A percentile compares a stretch with the other conserved stretches of the same genome.
These are phyloP conservation scores for Zalophus californianus DNA, from an alignment of 2,797 vertebrate genomes.

Conservation along the genomic window DNA sequence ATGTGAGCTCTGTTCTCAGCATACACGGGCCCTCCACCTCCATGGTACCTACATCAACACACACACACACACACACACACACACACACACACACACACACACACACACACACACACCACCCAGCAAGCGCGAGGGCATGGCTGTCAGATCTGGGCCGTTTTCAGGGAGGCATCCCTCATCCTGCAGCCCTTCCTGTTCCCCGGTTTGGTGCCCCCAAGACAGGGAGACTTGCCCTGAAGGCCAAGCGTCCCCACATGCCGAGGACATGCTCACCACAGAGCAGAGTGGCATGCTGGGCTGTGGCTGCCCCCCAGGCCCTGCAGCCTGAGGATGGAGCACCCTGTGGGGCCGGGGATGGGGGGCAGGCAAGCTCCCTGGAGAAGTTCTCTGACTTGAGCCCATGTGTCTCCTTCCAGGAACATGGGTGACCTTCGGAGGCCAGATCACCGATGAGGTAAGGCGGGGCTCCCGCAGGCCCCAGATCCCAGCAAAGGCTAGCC, in stretches of 20 bases:
- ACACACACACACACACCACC: rapidly evolving
- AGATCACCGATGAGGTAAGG: conserved; percentile 99
- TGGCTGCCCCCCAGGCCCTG: background rate
- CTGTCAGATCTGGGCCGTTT: background rate
- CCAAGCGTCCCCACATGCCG: background rate
- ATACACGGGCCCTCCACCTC: background rate
- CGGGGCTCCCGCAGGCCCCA: rapidly evolving
- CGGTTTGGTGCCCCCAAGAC: background rate
- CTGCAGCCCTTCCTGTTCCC: background rate
- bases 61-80: background rate
- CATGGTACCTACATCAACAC: rapidly evolving
- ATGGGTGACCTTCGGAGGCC: conserved; percentile 99
- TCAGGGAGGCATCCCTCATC: rapidly evolving
- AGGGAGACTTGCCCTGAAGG: background rate
- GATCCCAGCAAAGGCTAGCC: background rate
- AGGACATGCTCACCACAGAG: background rate
- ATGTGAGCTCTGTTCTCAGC: background rate
- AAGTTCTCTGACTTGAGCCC: background rate
- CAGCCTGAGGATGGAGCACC: background rate
- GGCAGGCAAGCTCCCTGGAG: rapidly evolving
- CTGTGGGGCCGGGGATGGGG: rapidly evolving
- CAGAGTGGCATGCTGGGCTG: rapidly evolving
- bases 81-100: background rate
- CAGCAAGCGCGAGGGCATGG: rapidly evolving
- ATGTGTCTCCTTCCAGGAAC: conserved; percentile 90